These are phyloP conservation scores for Pluvialis apricaria DNA, from an alignment of 2,113 vertebrate genomes.

Conservation along the genomic window DNA sequence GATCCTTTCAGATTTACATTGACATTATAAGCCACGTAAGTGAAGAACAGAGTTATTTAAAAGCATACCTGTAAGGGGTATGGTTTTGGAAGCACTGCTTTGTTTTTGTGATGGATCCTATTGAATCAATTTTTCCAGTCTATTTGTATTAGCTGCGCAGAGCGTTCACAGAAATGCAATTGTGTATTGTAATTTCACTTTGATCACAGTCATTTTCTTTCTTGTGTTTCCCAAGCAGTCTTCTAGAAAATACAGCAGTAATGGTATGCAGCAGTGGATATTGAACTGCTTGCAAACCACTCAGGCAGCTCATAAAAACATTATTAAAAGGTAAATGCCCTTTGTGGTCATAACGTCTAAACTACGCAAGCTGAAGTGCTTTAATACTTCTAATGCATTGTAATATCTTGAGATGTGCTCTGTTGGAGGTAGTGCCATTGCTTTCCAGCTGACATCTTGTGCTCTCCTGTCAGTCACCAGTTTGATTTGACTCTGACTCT, in stretches of 20 bases:
- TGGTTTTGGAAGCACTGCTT: not conserved
- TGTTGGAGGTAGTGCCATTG: not conserved
- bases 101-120: not conserved
- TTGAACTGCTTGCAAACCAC: slow-evolving; percentile 3
- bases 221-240: not conserved
- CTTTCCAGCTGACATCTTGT: not conserved
- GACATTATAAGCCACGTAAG: not conserved
- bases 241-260: slow-evolving; percentile 9
- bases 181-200: slow-evolving; percentile 39
- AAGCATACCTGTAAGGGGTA: not conserved
- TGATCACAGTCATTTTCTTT: slow-evolving; percentile 46
- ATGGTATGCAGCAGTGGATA: slow-evolving; percentile 1
- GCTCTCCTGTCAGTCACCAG: not conserved
- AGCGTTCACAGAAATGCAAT: not conserved
- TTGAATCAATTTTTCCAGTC: not conserved
- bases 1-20: not conserved
- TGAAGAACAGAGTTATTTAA: not conserved
- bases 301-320: slow-evolving; percentile 29
- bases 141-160: not conserved
- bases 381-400: not conserved
- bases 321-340: slow-evolving; percentile 51
- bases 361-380: not conserved
- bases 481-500: not conserved
- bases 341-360: slow-evolving; percentile 14
- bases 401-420: not conserved